Evolutionary conservation across 1,140 invertebrate genomes (phyloP).

Genomic region (Nephila pilipes): DNA sequence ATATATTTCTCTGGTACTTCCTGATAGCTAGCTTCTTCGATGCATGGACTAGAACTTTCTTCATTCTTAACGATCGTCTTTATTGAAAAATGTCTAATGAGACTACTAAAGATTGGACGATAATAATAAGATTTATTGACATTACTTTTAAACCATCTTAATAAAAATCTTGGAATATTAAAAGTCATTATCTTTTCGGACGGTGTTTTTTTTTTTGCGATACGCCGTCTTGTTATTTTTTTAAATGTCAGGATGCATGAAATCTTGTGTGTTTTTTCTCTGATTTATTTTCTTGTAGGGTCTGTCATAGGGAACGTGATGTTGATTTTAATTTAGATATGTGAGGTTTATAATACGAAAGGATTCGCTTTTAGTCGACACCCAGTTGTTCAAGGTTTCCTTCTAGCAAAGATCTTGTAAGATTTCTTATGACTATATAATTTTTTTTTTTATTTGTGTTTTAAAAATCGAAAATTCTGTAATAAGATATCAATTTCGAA

Average conservation of each 20-base stretch:
- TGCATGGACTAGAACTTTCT: background rate
- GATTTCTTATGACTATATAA: too few relatives aligned
- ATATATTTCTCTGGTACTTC: background rate
- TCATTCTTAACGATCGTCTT: background rate
- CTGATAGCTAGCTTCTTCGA: background rate
- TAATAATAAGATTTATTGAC: slow-evolving; percentile 24
- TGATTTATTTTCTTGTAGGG: background rate
- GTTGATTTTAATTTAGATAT: slow-evolving; percentile 19
- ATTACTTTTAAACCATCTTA: slow-evolving; percentile 19
- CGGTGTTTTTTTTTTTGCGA: background rate
- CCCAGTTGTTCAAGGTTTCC: background rate
- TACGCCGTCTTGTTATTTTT: background rate
- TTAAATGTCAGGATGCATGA: background rate
- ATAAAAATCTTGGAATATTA: slow-evolving; percentile 12
- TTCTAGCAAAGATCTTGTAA: too few relatives aligned
- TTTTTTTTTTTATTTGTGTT: too few relatives aligned
- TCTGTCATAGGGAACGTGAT: background rate
- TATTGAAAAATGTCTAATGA: background rate
- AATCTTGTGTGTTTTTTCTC: background rate
- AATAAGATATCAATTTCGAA: too few relatives aligned
- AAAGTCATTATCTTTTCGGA: background rate
- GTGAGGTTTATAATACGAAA: too few relatives aligned
- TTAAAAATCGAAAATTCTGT: too few relatives aligned
- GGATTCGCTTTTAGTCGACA: background rate
- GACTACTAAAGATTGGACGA: background rate